phyloP scores from a whole-genome alignment of 2,888 invertebrate genomes.

The Sisyra nigra region DNA sequence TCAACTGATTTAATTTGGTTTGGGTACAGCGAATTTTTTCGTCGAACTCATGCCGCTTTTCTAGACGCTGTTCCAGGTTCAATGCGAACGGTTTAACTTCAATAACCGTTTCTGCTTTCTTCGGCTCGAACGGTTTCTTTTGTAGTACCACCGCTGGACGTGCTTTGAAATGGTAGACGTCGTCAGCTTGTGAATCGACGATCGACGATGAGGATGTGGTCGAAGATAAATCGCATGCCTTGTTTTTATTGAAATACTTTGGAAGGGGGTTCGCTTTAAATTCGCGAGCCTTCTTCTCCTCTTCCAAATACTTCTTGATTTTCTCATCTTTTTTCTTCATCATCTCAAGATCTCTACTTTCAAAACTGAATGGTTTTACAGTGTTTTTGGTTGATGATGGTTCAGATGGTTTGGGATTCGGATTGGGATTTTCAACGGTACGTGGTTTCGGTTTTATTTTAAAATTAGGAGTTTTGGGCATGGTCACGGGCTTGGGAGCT shows the following conservation, averaged over 20 bases:
- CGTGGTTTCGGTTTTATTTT: too few relatives aligned
- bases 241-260: constrained; percentile 13
- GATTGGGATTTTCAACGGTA: too few relatives aligned
- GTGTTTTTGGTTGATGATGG: too few relatives aligned
- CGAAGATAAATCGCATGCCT: too few relatives aligned
- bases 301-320: constrained; percentile 39
- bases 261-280: constrained; percentile 60
- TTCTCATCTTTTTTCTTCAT: constrained; percentile 40
- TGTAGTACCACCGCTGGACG: constrained; percentile 39
- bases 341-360: constrained; percentile 39
- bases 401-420: too few relatives aligned
- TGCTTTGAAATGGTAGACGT: constrained; percentile 36
- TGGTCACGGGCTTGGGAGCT: neutral
- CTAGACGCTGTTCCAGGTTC: constrained; percentile 45
- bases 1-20: too few relatives aligned
- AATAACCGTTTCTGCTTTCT: constrained; percentile 28
- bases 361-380: constrained; percentile 50
- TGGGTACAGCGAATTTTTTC: constrained; percentile 20
- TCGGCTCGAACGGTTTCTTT: constrained; percentile 48
- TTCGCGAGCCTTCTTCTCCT: constrained; percentile 38
- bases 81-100: constrained; percentile 38
- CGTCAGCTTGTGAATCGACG: too few relatives aligned
- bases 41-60: constrained; percentile 43
- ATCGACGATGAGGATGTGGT: too few relatives aligned
- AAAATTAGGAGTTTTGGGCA: constrained; percentile 1